A percentile compares a stretch with the other conserved stretches of the same genome.
Evolutionary conservation across 2,888 invertebrate genomes (phyloP).

Genomic region (Hyles lineata): DNA sequence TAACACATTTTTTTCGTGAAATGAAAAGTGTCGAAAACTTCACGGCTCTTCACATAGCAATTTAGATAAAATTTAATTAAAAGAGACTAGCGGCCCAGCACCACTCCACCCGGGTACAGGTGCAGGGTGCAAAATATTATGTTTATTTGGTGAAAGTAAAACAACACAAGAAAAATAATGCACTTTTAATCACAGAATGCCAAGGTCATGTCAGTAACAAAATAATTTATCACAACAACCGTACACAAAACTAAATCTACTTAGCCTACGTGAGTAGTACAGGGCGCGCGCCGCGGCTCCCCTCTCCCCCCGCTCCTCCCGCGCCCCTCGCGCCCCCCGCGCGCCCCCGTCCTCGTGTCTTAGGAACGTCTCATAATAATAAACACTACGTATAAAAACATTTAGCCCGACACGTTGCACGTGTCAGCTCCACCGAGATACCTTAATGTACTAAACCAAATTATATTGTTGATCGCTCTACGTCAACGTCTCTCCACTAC

Average conservation of each 20-base stretch:
- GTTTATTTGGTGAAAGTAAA: slow-evolving; percentile 35
- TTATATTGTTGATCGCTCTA: slow-evolving; percentile 2
- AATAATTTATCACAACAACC: slow-evolving; percentile 75
- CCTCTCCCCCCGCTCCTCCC: slow-evolving; percentile 12
- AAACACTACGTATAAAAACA: slow-evolving; percentile 15
- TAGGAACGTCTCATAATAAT: not conserved
- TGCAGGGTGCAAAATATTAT: not conserved
- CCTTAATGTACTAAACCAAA: slow-evolving; percentile 8
- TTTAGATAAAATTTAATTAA: no score
- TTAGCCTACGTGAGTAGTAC: slow-evolving; percentile 42
- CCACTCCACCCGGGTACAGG: no score
- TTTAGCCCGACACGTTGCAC: slow-evolving; percentile 5
- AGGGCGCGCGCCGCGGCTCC: slow-evolving; percentile 21
- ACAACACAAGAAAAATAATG: slow-evolving; percentile 67
- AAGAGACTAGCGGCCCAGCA: no score
- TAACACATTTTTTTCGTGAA: no score
- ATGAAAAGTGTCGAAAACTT: no score
- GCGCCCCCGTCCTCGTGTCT: not conserved
- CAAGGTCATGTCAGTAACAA: slow-evolving; percentile 62
- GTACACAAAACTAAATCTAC: slow-evolving; percentile 61
- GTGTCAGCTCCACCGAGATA: slow-evolving; percentile 2
- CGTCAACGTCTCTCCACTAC: not conserved
- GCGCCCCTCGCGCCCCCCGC: not conserved
- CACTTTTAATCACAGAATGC: slow-evolving; percentile 77
- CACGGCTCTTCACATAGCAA: no score